Evolutionary conservation across 2,797 vertebrate species (phyloP), one percentile per base, ranked within the genome.

Genomic region (Pristis pectinata): DNA sequence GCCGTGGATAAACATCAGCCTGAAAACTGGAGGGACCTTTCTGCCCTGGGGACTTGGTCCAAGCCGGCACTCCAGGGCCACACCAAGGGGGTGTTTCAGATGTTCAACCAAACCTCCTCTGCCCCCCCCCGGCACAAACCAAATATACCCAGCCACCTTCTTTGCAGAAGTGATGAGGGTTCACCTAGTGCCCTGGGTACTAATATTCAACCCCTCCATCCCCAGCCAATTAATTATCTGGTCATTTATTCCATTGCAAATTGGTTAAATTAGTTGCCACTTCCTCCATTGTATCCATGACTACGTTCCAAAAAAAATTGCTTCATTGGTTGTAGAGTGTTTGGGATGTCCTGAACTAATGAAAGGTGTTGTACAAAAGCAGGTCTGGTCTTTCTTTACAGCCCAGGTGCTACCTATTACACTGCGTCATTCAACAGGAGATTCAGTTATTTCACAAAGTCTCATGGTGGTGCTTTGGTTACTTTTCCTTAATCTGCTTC

Each of bases 401-500:
- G n/a, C 19, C 17, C 19, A 41, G 7, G 87, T 6, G 6, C n/a
- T 27, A 10, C 37, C n/a, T 41, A 92, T 22, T 22, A 22, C 9
- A 34, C 13, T 8, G 11, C 8, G 7, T 53, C 72, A 0, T 53
- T 30, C 37, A 72, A 30, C n/a, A 49, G 61, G 0, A 9, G 27
- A 6, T 3, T 94, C 30, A 9, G 27, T 94, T 34, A 61, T 59
- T 87, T 13, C 59, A 41, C 5, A 27, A 37, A 67, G 41, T 22
- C 61, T 34, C 7, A 1, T 13, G 22, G 22, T 93, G 37, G 41
- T 30, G 5, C 37, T 72, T 44, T 76, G 41, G 27, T 49, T 30
- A 56, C 2, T 34, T 53, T 17, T 53, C 41, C 96, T 17, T 94
- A 6, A 95, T 95, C 49, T 67, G 87, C 17, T 87, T 96, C 82